These are phyloP conservation scores for Holacanthella duospinosa DNA, from an alignment of 2,888 invertebrate genomes.

Conservation along the genomic window DNA sequence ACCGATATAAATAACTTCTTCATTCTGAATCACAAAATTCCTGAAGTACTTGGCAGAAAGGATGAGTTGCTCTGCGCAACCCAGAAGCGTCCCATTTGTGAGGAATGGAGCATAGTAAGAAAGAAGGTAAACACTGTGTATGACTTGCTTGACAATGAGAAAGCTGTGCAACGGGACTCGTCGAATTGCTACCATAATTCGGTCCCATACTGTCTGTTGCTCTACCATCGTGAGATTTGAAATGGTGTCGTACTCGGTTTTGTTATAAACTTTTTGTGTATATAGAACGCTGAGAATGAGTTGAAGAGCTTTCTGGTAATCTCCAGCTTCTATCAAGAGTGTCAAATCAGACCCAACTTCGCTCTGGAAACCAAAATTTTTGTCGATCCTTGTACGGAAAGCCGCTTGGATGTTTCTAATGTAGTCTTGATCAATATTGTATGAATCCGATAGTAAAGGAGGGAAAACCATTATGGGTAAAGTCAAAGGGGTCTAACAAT, in stretches of 20 bases:
- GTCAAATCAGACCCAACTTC: not conserved
- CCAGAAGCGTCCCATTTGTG: not conserved
- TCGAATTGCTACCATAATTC: not conserved
- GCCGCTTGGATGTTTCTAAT: not conserved
- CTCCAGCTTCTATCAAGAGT: not conserved
- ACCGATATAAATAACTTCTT: not conserved
- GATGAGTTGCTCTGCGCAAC: not conserved
- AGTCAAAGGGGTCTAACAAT: not conserved
- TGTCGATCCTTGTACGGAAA: not conserved
- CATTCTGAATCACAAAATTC: not conserved
- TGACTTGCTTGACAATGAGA: not conserved
- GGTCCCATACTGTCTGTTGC: not conserved
- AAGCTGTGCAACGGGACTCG: not conserved
- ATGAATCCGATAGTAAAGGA: not conserved
- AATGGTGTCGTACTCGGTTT: not conserved
- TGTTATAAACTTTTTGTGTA: not conserved
- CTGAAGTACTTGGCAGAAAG: not conserved
- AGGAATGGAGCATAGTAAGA: not conserved
- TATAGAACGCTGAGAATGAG: slow-evolving; percentile 10
- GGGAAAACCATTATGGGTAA: not conserved
- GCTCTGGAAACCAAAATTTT: not conserved
- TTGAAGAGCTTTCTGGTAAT: slow-evolving; percentile 18
- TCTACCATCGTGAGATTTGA: not conserved
- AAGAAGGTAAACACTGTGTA: not conserved
- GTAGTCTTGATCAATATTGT: not conserved